Evolutionary conservation across 1,140 invertebrate species (phyloP).

Genomic region (Maconellicoccus hirsutus): DNA sequence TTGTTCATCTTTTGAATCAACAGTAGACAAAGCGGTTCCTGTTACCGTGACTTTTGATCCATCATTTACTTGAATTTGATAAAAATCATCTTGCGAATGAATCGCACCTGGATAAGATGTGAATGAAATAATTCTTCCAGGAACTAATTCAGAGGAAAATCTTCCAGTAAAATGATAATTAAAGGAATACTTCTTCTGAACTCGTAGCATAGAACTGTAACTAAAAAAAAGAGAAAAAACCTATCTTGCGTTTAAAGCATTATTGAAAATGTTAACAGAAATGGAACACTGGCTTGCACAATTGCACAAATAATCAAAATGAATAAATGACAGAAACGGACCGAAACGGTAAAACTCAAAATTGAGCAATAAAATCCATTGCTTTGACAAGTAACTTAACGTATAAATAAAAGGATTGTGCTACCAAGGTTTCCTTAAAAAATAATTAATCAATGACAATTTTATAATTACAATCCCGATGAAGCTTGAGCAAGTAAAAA

Average conservation of each 20-base stretch:
- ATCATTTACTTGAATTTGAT: conserved; percentile 40
- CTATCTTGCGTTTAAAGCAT: background rate
- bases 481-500: conserved; percentile 55
- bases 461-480: conserved; percentile 44
- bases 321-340: too few relatives aligned
- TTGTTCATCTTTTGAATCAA: conserved; percentile 20
- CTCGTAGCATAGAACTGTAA: conserved; percentile 74
- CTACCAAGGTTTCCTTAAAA: too few relatives aligned
- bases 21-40: conserved; percentile 18
- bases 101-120: conserved; percentile 80
- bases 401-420: too few relatives aligned
- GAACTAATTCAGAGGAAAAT: conserved; percentile 44
- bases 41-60: conserved; percentile 17
- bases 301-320: too few relatives aligned
- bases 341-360: too few relatives aligned
- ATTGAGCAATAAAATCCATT: too few relatives aligned
- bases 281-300: too few relatives aligned
- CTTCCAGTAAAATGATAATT: conserved; percentile 53
- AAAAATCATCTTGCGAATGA: conserved; percentile 81
- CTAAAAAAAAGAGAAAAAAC: conserved; percentile 34
- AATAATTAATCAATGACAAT: too few relatives aligned
- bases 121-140: conserved; percentile 52
- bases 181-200: conserved; percentile 82
- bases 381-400: too few relatives aligned
- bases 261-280: too few relatives aligned